Evolutionary conservation across 2,113 vertebrate genomes (phyloP).

Genomic region (Gallinago paraguaiae): DNA sequence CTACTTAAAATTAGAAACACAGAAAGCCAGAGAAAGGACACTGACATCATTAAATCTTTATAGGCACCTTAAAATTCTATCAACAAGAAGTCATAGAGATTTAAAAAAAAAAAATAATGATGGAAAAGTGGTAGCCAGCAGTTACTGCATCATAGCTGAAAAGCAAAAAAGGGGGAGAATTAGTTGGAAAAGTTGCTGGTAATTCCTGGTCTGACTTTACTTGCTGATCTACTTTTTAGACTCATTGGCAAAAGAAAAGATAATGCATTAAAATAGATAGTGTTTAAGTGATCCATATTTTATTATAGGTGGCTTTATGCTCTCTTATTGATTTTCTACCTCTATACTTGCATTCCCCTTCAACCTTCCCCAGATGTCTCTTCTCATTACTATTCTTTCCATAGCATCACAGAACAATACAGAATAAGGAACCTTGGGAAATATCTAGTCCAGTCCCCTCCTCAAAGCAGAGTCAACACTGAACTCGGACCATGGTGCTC

Average conservation of each 20-base stretch:
- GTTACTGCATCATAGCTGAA: neutral
- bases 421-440: neutral
- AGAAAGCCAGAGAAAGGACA: neutral
- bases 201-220: neutral
- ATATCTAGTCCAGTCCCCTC: neutral
- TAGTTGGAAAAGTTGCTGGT: neutral
- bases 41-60: slow-evolving; percentile 4
- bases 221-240: neutral
- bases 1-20: slow-evolving; percentile 1
- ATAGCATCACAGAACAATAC: neutral
- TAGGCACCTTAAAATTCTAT: slow-evolving; percentile 3
- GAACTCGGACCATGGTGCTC: neutral
- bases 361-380: neutral
- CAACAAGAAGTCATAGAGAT: neutral
- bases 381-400: neutral
- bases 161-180: neutral
- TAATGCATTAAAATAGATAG: neutral
- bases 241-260: neutral
- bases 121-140: neutral
- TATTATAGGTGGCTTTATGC: neutral
- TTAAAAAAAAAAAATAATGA: neutral
- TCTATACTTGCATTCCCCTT: neutral
- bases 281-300: neutral
- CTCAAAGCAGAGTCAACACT: neutral
- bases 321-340: neutral